Base-by-base conservation (phyloP, 1,140 invertebrate species). In the Sesamia nonagrioides region DNA sequence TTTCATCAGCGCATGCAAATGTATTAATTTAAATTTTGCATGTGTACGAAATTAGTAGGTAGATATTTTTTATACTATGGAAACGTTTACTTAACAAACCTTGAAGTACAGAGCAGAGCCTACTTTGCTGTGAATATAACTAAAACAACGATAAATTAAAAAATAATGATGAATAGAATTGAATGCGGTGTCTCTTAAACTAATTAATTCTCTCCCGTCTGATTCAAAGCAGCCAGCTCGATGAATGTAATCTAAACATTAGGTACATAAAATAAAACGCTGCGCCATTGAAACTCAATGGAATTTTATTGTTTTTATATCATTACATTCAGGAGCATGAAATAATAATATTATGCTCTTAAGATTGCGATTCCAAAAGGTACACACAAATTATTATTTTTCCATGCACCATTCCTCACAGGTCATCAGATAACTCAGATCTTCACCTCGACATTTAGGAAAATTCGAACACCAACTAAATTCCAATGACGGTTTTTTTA, bases 291-390 rank as follows among this genome's bases (percentile, higher is more conserved):
- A 56, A 18, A 60, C 71, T 58, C 37, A 42, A 40, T 42, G 50
- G 50, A 56, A 58, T 73, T 40, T 35, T 42, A 73, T 73, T 73
- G 71, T 73, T 58, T 73, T 73, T 58, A 58, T 73, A 73, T 71
- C 27, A 37, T 1, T 7, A 37, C 48, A 37, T 21, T 73, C 71
- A 58, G 27, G 17, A 3, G 18, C 71, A 35, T 52, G 15, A 71
- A 52, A 52, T 58, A 73, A 58, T 73, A 42, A 45, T 40, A 72
- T 56, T 54, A 37, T 72, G 18, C 52, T 58, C 54, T 42, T 73
- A 18, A 9, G 48, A 71, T 56, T 73, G n/a, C 7, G 5, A 35
- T 52, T 54, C 4, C 15, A 9, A 52, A 48, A 18, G 13, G 11
- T 27, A 35, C 7, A 3, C 37, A 5, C 48, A 52, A 72, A 60